phyloP scores from a whole-genome alignment of 2,113 vertebrate genomes.

The Amphilophus citrinellus region DNA sequence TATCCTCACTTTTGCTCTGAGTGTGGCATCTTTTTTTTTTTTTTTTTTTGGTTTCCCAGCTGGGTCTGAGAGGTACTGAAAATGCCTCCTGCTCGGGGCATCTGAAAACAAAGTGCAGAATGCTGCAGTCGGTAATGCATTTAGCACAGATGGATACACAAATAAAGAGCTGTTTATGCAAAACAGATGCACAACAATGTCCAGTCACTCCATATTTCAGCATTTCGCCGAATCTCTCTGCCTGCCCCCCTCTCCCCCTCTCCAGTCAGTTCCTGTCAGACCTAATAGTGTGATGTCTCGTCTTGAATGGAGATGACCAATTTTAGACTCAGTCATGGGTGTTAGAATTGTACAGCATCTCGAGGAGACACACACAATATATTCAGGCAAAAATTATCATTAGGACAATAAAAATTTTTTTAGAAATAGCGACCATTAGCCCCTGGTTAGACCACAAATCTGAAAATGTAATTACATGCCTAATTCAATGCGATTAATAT shows the following conservation, averaged over 20 bases:
- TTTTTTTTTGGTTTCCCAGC: conserved; percentile 31
- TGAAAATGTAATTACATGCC: conserved; percentile 40
- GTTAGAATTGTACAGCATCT: conserved; percentile 54
- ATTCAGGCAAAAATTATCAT: conserved; percentile 47
- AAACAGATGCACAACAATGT: conserved; percentile 44
- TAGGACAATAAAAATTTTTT: conserved; percentile 16
- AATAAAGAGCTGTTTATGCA: conserved; percentile 58
- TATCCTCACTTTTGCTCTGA: conserved; percentile 24
- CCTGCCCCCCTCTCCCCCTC: not conserved
- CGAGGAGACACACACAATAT: conserved; percentile 31
- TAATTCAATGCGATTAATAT: conserved; percentile 60
- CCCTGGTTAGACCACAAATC: conserved; percentile 25
- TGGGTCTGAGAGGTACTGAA: conserved; percentile 41
- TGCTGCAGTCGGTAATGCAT: conserved; percentile 43
- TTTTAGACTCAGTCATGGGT: conserved; percentile 62
- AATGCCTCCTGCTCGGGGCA: conserved; percentile 38
- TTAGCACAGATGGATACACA: conserved; percentile 67
- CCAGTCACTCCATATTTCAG: conserved; percentile 43
- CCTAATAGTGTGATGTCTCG: conserved; percentile 38
- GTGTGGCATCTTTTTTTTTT: conserved; percentile 4
- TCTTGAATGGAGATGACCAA: conserved; percentile 59
- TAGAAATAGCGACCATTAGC: conserved; percentile 37
- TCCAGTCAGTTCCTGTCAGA: conserved; percentile 47
- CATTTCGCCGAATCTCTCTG: conserved; percentile 26
- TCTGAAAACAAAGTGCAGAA: conserved; percentile 47